Base-by-base conservation (phyloP, 2,888 invertebrate genomes). In the Hirtodrosophila histrioides region DNA sequence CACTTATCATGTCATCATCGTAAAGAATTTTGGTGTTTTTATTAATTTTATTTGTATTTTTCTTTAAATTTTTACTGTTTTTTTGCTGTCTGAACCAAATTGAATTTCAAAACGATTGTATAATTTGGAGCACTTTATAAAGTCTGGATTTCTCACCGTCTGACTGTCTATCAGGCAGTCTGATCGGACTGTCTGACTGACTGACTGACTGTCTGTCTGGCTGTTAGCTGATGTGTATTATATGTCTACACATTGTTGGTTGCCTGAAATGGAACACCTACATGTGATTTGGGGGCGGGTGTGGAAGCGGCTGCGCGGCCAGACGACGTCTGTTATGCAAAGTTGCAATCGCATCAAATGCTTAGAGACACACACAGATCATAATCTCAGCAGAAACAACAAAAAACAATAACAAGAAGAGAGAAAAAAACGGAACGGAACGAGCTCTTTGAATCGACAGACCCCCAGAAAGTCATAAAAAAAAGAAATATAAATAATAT, bases 21-120 rank as follows among this genome's bases (percentile, higher is more conserved):
- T 63, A 10, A 27, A 49, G 36, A 50, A 49, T 56, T n/a, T 64
- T 56, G 44, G 35, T 51, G 35, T 51, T 40, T 27, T 45, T 51
- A 74, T 50, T 48, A 36, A 56, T 40, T 48, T 41, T 37, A 49
- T 41, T 62, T 55, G 35, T 36, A 10, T 68, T 65, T 23, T 35
- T 64, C 44, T 37, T 11, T 53, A 27, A 27, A 27, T 43, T 56
- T 45, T 55, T 41, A 37, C 37, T n/a, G 62, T 66, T 60, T 67
- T 76, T 63, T 64, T 54, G 61, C 65, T 66, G 89, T 87, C 87
- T 87, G 89, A 78, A 74, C 55, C 66, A 84, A 89, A 87, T 89
- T 87, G 85, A 86, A 89, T 84, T 88, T 89, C 70, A 75, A 86
- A 86, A 86, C 73, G 81, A 88, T 86, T 84, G 87, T 87, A 80